phyloP scores from a whole-genome alignment of 2,888 invertebrate genomes.

The Mythimna vitellina region DNA sequence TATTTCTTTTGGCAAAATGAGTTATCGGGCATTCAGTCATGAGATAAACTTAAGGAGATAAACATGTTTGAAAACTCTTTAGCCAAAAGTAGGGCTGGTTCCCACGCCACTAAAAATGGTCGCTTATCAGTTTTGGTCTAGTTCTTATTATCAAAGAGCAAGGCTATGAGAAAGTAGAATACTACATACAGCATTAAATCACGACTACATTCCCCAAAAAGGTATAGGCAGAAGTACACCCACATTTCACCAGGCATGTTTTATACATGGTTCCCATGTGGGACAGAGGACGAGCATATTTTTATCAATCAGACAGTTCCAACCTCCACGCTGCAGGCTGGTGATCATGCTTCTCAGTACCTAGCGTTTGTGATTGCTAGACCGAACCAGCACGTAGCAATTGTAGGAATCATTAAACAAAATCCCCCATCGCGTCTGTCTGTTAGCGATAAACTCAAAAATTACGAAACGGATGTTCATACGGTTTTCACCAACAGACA shows the following conservation, averaged over 20 bases:
- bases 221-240: too few species aligned
- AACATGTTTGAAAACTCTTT: neutral
- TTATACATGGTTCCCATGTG: too few species aligned
- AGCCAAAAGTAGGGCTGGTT: neutral
- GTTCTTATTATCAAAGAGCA: neutral
- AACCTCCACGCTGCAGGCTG: neutral
- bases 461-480: too few species aligned
- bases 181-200: too few species aligned
- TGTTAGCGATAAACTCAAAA: too few species aligned
- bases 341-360: neutral
- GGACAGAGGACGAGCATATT: too few species aligned
- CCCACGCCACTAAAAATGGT: neutral
- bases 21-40: neutral
- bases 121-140: slow-evolving; percentile 4
- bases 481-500: too few species aligned
- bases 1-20: neutral
- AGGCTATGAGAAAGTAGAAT: neutral
- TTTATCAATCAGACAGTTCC: neutral
- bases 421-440: too few species aligned
- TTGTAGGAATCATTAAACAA: too few species aligned
- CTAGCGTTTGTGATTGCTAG: neutral
- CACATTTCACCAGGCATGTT: neutral
- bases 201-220: too few species aligned
- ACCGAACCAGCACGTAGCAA: neutral
- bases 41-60: neutral